phyloP scores from a whole-genome alignment of 2,797 vertebrate species.

The Lophius americanus region DNA sequence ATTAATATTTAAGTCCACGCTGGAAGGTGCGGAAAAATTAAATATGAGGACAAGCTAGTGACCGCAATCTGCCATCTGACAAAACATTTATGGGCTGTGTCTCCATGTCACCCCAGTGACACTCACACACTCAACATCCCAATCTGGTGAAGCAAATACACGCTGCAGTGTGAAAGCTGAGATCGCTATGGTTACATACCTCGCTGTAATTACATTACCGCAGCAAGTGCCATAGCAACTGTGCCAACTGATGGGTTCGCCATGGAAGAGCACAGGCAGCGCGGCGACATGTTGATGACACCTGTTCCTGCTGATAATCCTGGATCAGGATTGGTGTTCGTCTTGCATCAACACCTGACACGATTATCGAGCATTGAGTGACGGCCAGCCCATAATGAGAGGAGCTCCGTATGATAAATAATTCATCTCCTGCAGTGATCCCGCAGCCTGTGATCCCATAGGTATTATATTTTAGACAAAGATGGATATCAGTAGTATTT shows the following conservation, averaged over 20 bases:
- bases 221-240: constrained; percentile 72
- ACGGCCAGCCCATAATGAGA: neutral
- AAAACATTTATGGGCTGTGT: neutral
- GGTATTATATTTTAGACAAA: too few relatives aligned
- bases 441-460: neutral
- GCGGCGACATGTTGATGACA: constrained; percentile 48
- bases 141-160: constrained; percentile 41
- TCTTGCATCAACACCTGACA: constrained; percentile 46
- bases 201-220: constrained; percentile 69
- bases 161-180: constrained; percentile 46
- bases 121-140: constrained; percentile 31
- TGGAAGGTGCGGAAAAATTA: constrained; percentile 11
- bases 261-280: constrained; percentile 50
- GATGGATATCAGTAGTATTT: too few relatives aligned
- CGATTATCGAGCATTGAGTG: constrained; percentile 30
- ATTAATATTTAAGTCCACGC: constrained; percentile 7
- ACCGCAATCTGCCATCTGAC: constrained; percentile 18
- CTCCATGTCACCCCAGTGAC: neutral
- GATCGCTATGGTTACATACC: constrained; percentile 80
- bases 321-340: constrained; percentile 17
- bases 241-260: constrained; percentile 66
- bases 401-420: neutral
- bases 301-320: constrained; percentile 52
- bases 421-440: neutral
- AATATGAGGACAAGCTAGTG: neutral